phyloP scores from a whole-genome alignment of 1,140 invertebrate species.

The Periplaneta americana region DNA sequence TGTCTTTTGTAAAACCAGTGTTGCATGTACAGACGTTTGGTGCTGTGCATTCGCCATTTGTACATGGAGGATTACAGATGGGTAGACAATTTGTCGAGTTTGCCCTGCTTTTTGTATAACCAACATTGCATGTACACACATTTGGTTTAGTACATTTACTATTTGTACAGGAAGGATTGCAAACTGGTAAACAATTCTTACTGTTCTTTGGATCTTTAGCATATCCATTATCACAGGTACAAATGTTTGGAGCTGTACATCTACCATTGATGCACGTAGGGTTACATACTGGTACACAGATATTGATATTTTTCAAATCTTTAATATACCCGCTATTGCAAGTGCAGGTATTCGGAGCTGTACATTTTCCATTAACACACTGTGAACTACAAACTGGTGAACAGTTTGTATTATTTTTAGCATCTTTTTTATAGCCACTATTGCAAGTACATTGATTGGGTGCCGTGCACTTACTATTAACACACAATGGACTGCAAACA shows the following conservation, averaged over 20 bases:
- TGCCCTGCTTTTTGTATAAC: conserved; percentile 18
- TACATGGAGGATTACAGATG: conserved; percentile 41
- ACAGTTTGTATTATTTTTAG: background rate
- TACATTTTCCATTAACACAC: conserved; percentile 1
- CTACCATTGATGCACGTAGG: conserved; percentile 26
- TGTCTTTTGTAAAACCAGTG: conserved; percentile 31
- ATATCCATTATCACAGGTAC: conserved; percentile 27
- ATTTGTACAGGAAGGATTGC: conserved; percentile 37
- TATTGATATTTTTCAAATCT: background rate
- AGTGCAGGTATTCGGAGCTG: background rate
- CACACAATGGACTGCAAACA: background rate
- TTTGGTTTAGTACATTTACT: conserved; percentile 24
- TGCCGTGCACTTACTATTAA: conserved; percentile 18
- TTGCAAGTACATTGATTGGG: conserved; percentile 54
- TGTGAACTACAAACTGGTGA: background rate
- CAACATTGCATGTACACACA: conserved; percentile 26
- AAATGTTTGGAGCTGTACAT: conserved; percentile 28
- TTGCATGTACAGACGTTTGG: conserved; percentile 41
- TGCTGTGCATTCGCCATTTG: conserved; percentile 25
- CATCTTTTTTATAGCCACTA: conserved; percentile 36
- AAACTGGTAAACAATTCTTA: conserved; percentile 47
- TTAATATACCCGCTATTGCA: background rate
- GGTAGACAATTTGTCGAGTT: conserved; percentile 37
- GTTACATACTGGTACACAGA: background rate
- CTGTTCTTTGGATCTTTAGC: background rate